These are phyloP conservation scores for Nemotelus pantherinus DNA, from an alignment of 2,888 invertebrate genomes.

Conservation along the genomic window DNA sequence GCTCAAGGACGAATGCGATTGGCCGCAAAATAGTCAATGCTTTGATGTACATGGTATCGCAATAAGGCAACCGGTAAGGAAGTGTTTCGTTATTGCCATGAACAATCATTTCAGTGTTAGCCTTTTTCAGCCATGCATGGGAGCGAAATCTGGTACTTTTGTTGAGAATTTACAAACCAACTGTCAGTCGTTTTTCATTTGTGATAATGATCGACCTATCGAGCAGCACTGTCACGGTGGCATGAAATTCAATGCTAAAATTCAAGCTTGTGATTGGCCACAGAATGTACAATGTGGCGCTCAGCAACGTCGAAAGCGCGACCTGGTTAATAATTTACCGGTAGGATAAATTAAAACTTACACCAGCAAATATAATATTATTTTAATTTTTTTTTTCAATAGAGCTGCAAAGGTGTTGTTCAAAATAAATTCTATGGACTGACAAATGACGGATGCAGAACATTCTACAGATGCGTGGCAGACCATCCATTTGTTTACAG, in stretches of 20 bases:
- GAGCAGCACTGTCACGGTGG: constrained; percentile 30
- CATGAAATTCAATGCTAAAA: constrained; percentile 20
- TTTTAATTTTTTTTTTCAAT: not conserved
- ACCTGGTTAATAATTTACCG: not conserved
- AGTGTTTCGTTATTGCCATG: not conserved
- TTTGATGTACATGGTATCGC: not conserved
- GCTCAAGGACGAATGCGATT: constrained; percentile 34
- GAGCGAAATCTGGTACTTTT: not conserved
- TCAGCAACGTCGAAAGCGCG: constrained; percentile 10
- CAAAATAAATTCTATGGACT: constrained; percentile 20
- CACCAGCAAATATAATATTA: not conserved
- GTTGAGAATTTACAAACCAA: constrained; percentile 6
- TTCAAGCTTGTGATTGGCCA: constrained; percentile 33
- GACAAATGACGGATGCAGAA: constrained; percentile 40
- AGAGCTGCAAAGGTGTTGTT: constrained; percentile 1
- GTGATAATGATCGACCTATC: constrained; percentile 11
- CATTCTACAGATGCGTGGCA: constrained; percentile 51
- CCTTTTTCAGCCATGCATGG: constrained; percentile 15
- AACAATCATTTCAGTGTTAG: not conserved
- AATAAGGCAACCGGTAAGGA: constrained; percentile 1
- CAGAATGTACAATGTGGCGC: constrained; percentile 27
- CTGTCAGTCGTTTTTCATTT: constrained; percentile 25
- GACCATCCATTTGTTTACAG: constrained; percentile 40
- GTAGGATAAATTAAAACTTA: not conserved
- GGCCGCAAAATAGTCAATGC: constrained; percentile 36